Percentiles rank a stretch among this genome's conserved stretches.
Evolutionary conservation across 2,888 invertebrate species (phyloP).

Genomic region (Pyralis farinalis): DNA sequence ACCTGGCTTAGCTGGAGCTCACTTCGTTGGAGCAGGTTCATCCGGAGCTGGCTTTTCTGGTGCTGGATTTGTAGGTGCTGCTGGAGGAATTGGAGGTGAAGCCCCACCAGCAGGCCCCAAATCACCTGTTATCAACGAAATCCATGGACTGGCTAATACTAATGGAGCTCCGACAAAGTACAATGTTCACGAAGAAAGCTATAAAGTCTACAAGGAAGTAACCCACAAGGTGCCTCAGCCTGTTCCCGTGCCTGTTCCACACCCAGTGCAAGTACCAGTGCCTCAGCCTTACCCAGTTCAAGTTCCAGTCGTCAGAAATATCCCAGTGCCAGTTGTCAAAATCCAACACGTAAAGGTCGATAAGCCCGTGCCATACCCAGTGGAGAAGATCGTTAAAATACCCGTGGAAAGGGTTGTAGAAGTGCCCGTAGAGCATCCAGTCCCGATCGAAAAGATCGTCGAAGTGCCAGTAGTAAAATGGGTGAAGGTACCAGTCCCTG

Average conservation of each 20-base stretch:
- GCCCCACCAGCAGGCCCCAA: conserved; percentile 51
- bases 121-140: conserved; percentile 62
- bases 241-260: conserved; percentile 73
- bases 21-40: neutral
- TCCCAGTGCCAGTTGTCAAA: conserved; percentile 79
- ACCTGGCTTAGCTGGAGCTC: conserved; percentile 7
- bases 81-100: conserved; percentile 33
- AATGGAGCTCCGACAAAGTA: conserved; percentile 66
- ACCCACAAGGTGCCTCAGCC: conserved; percentile 81
- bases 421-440: conserved; percentile 77
- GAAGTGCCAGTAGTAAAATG: conserved; percentile 79
- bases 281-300: conserved; percentile 82
- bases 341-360: conserved; percentile 79
- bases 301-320: conserved; percentile 74
- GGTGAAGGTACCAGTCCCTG: conserved; percentile 64
- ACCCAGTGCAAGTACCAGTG: conserved; percentile 75
- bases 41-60: conserved; percentile 5
- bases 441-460: conserved; percentile 71
- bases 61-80: conserved; percentile 8
- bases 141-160: conserved; percentile 61
- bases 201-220: conserved; percentile 63
- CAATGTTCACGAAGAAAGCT: conserved; percentile 60
- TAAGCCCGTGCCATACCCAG: conserved; percentile 81
- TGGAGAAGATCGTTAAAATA: conserved; percentile 81
- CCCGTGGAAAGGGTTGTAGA: conserved; percentile 80